phyloP scores from a whole-genome alignment of 2,888 invertebrate genomes.

The Pristionchus maxplancki region DNA sequence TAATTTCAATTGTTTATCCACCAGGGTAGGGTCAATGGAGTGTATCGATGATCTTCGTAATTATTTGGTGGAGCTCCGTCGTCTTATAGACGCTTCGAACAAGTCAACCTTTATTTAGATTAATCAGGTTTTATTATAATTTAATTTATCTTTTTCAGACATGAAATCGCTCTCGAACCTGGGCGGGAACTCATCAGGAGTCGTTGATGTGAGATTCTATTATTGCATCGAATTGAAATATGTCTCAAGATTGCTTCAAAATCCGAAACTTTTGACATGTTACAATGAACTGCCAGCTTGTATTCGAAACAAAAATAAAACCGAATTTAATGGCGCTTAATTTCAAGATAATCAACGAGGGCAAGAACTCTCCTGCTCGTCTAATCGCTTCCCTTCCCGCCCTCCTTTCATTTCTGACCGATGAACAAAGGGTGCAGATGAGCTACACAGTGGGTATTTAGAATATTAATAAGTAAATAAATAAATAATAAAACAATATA shows the following conservation, averaged over 20 bases:
- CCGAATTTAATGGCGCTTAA: too few relatives aligned
- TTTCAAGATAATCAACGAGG: conserved; percentile 16
- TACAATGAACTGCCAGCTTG: background rate
- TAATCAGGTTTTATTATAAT: too few relatives aligned
- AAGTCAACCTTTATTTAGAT: too few relatives aligned
- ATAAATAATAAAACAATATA: too few relatives aligned
- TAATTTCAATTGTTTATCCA: too few relatives aligned
- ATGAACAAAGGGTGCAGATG: conserved; percentile 30
- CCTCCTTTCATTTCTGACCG: conserved; percentile 30
- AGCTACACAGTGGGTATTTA: background rate
- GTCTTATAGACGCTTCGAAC: too few relatives aligned
- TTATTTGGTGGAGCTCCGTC: too few relatives aligned
- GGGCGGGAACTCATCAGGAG: background rate
- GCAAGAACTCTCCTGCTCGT: background rate
- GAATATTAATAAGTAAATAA: too few relatives aligned
- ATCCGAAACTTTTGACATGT: too few relatives aligned
- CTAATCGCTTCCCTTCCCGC: conserved; percentile 21
- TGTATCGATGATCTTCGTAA: too few relatives aligned
- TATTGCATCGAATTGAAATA: background rate
- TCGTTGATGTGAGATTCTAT: background rate
- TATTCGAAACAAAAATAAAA: background rate
- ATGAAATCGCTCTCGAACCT: background rate
- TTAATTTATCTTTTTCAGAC: background rate
- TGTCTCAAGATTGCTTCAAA: too few relatives aligned
- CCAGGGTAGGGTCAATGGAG: too few relatives aligned